Conservation (phyloP, 53 echinoderm and acorn worm species). For the Mesocentrotus franciscanus region DNA sequence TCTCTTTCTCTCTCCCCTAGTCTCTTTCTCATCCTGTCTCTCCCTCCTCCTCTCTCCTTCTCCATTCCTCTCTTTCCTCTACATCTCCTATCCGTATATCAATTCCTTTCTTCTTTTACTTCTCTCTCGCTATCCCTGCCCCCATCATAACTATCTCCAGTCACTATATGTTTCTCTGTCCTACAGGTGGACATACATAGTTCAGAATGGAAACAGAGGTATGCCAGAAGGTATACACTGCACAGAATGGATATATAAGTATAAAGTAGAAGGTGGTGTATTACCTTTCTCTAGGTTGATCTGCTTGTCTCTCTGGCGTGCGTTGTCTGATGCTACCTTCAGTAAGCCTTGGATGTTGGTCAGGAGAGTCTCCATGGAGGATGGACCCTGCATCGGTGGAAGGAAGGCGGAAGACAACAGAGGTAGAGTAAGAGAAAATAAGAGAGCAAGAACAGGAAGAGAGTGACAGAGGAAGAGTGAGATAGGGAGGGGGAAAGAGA, state of each 20-base stretch:
- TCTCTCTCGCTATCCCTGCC: neutral
- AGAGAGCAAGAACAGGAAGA: neutral
- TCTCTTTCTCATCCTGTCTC: neutral
- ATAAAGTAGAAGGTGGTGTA: neutral
- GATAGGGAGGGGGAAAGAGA: neutral
- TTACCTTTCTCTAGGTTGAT: conserved; percentile 92
- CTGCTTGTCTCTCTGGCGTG: conserved; percentile 97
- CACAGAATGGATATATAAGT: too few relatives aligned
- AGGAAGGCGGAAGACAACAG: neutral
- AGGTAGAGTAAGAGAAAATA: neutral
- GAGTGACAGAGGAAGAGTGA: neutral
- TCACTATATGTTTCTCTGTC: neutral
- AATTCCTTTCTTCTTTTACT: neutral
- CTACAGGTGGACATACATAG: conserved; percentile 20
- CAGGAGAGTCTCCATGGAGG: conserved; percentile 97
- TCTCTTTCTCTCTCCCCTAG: neutral
- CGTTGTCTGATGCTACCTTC: conserved; percentile 98
- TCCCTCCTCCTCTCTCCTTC: neutral
- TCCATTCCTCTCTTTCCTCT: neutral
- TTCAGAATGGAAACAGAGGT: neutral
- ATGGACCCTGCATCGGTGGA: conserved; percentile 76
- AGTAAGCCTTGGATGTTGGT: conserved; percentile 98
- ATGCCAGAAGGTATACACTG: too few relatives aligned
- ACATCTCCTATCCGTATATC: neutral
- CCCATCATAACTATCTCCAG: neutral